Evolutionary conservation across 1,140 invertebrate species (phyloP), one percentile per base, ranked within the genome.

Genomic region (Delia radicum): DNA sequence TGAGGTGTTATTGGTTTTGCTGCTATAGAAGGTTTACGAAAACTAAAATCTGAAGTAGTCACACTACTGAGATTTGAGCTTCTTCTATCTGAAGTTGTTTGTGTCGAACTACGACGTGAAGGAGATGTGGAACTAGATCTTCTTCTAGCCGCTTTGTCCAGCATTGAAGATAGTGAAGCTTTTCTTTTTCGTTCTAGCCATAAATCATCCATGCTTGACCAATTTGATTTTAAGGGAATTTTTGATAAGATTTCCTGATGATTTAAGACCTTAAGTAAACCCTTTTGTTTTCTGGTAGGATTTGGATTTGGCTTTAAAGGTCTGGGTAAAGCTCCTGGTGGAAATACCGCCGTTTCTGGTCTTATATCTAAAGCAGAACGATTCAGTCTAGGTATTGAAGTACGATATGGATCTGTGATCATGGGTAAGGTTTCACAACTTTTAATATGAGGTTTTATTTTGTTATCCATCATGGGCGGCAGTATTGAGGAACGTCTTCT

Each of bases 11-110:
- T 33, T 18, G 48, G 55, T 74, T 74, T 29, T 21, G 13, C 18
- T 18, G 81, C 67, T 27, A 83, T 75, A 5, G 84, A 79, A 15
- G 81, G 78, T 24, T 80, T 78, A 13, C 79, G 73, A 76, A 83
- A 85, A 63, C 84, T 85, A 33, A 85, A 81, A 27, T 85, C 84
- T 28, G 84, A 85, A 62, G 84, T 85, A 26, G 83, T 85, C 13
- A 85, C 77, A 8, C 81, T 81, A 67, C 84, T 85, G 18, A 85
- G 48, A 77, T 85, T 85, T 2, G 84, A 85, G 55, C 84, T 85
- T 13, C 84, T 77, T 0, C 84, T 74, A 75, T 85, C 84, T 18
- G 84, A 85, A 12, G 78, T 81, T 2, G 84, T 85, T 78, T 84
- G 84, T 3, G 84, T 85, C 15, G 84, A 85, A 29, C 84, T 85